Evolutionary conservation across 2,888 invertebrate species (phyloP).

Genomic region (Drosophila niveifrons): DNA sequence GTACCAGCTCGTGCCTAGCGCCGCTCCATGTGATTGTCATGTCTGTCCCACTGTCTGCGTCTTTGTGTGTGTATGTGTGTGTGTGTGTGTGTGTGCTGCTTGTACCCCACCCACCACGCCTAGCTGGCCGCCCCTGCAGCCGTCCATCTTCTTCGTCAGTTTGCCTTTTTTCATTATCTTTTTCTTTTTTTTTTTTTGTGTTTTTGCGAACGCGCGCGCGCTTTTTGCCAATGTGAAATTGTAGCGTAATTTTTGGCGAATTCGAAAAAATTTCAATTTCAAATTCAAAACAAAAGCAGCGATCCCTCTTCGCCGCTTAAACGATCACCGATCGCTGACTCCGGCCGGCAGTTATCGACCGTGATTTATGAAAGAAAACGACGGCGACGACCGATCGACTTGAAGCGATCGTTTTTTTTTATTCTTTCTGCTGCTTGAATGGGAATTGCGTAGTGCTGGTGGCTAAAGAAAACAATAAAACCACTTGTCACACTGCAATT

Average conservation of each 20-base stretch:
- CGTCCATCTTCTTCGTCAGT: background rate
- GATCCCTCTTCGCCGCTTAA: background rate
- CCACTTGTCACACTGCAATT: background rate
- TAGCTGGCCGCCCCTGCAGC: conserved; percentile 12
- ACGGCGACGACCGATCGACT: conserved; percentile 46
- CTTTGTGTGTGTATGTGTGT: conserved; percentile 14
- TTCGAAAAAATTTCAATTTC: conserved; percentile 32
- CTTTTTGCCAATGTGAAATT: conserved; percentile 34
- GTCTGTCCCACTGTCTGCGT: background rate
- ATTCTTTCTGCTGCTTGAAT: conserved; percentile 44
- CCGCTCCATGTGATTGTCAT: conserved; percentile 50
- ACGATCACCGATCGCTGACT: background rate
- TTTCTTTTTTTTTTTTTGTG: background rate
- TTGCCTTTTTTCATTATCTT: background rate
- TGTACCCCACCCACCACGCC: conserved; percentile 58
- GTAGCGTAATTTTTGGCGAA: conserved; percentile 49
- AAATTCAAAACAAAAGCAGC: conserved; percentile 46
- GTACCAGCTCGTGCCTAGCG: conserved; percentile 80
- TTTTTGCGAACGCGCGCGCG: too few species aligned
- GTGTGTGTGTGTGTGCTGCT: conserved; percentile 11
- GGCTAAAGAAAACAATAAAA: conserved; percentile 21
- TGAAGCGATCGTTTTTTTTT: conserved; percentile 9
- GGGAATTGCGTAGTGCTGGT: conserved; percentile 59
- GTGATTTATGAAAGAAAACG: conserved; percentile 63
- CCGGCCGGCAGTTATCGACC: conserved; percentile 43